Evolutionary conservation across 2,797 vertebrate species (phyloP), one percentile per base, ranked within the genome.

Genomic region (Phataginus tricuspis): DNA sequence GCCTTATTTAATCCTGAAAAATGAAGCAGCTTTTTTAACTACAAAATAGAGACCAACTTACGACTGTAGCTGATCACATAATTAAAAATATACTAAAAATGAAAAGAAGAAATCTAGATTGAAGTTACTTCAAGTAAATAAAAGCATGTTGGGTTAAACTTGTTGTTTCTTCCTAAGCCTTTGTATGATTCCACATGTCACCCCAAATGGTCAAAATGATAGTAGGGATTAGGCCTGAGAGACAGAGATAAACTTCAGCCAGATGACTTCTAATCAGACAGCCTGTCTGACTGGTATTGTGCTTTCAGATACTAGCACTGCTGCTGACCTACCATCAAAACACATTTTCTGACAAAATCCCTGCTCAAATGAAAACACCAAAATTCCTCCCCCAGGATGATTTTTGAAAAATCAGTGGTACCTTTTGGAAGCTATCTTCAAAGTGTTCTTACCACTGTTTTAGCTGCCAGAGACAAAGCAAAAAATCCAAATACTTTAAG

Each of bases 391-490:
- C 89, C 95, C 86, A 95, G 87, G 96, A 96, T 79, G 96, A 98
- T 45, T 96, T 95, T 72, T 93, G 94, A 97, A 96, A 94, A 95
- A 78, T 87, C 96, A 97, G 98, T 98, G 97, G 97, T 97, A 98
- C 97, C 94, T 98, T 98, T 96, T 25, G 96, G 93, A 98, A 97
- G 42, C 89, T 98, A 68, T 95, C 97, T 98, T 97, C 94, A 97
- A 97, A 98, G 94, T 97, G 89, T 97, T 98, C 83, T 98, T 98
- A 98, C 97, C 98, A 98, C 97, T 98, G 93, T 97, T 98, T 98
- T 98, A 98, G 98, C 98, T 99, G 98, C 98, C 98, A 95, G 97
- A 98, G 95, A 98, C 97, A 98, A 98, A 98, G 98, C 98, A 98
- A 96, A 94, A 29, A 97, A 93, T 39, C 90, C 71, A 92, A 98